A percentile compares a stretch with the other conserved stretches of the same genome.
These are phyloP conservation scores for Machaerirhynchus nigripectus DNA, from an alignment of 2,113 vertebrate species.

Conservation along the genomic window DNA sequence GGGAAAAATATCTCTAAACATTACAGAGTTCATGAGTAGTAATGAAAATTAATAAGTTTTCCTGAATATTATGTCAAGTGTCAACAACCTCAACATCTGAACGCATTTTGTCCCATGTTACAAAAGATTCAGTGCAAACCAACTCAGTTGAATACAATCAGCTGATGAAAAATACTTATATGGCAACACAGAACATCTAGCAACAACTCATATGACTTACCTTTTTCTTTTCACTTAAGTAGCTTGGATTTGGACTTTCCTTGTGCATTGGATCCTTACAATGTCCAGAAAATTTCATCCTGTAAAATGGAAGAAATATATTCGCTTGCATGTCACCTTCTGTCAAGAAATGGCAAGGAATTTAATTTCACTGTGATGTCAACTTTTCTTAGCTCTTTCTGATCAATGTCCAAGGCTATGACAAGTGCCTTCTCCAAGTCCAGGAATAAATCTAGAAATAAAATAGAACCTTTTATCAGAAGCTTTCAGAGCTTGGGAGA, in stretches of 20 bases:
- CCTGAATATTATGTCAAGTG: neutral
- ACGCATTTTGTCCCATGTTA: neutral
- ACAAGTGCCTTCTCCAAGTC: neutral
- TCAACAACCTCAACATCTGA: neutral
- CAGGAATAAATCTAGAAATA: neutral
- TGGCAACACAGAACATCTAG: neutral
- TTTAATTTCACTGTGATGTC: constrained; percentile 16
- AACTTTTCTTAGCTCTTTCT: neutral
- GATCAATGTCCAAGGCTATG: neutral
- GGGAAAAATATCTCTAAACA: neutral
- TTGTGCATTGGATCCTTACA: neutral
- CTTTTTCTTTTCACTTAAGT: neutral
- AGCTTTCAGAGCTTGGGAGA: neutral
- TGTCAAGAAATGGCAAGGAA: neutral
- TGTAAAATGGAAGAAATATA: neutral
- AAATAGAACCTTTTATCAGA: neutral
- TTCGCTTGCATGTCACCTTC: neutral
- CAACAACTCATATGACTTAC: neutral
- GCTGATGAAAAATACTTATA: neutral
- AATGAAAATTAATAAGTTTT: neutral
- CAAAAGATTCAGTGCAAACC: neutral
- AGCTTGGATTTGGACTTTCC: neutral
- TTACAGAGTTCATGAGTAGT: neutral
- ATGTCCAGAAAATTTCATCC: neutral
- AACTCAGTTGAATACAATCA: neutral